Percentiles rank a stretch among this genome's conserved stretches.
Evolutionary conservation across 1,140 invertebrate genomes (phyloP).

Genomic region (Drosophila guanche): DNA sequence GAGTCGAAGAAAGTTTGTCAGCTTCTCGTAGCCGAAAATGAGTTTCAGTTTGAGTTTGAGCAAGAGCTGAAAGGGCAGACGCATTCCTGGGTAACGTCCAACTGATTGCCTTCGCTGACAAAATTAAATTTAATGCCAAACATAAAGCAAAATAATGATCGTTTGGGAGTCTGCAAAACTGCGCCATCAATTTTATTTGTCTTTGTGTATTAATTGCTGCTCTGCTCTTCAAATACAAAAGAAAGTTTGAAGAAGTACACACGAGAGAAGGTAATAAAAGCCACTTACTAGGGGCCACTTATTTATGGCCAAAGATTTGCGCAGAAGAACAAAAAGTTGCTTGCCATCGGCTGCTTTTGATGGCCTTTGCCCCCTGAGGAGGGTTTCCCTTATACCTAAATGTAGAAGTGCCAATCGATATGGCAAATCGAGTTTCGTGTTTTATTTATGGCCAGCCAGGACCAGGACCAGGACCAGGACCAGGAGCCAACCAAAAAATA

Average conservation of each 20-base stretch:
- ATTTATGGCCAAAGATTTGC: conserved; percentile 68
- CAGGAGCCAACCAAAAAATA: conserved; percentile 35
- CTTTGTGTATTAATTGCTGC: conserved; percentile 54
- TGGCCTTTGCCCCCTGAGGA: conserved; percentile 36
- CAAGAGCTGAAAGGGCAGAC: background rate
- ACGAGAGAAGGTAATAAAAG: conserved; percentile 63
- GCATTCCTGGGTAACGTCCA: conserved; percentile 1
- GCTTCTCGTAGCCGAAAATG: conserved; percentile 36
- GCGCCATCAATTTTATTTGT: conserved; percentile 68
- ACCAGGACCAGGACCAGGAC: no score
- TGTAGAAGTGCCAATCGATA: conserved; percentile 47
- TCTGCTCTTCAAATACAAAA: conserved; percentile 15
- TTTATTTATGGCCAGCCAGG: conserved; percentile 60
- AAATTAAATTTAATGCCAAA: conserved; percentile 63
- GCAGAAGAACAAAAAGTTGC: conserved; percentile 16
- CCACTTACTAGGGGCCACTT: conserved; percentile 31
- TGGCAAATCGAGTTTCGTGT: conserved; percentile 60
- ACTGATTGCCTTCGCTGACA: conserved; percentile 39
- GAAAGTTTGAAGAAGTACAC: background rate
- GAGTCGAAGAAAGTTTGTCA: conserved; percentile 32
- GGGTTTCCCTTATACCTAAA: background rate
- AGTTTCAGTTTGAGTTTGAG: conserved; percentile 44
- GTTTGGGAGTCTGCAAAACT: conserved; percentile 24
- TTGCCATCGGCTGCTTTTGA: conserved; percentile 53
- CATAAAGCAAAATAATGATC: conserved; percentile 56